A percentile compares a stretch with the other conserved stretches of the same genome.
Evolutionary conservation across 1,140 invertebrate species (phyloP).

Genomic region (Potamilus streckersoni): DNA sequence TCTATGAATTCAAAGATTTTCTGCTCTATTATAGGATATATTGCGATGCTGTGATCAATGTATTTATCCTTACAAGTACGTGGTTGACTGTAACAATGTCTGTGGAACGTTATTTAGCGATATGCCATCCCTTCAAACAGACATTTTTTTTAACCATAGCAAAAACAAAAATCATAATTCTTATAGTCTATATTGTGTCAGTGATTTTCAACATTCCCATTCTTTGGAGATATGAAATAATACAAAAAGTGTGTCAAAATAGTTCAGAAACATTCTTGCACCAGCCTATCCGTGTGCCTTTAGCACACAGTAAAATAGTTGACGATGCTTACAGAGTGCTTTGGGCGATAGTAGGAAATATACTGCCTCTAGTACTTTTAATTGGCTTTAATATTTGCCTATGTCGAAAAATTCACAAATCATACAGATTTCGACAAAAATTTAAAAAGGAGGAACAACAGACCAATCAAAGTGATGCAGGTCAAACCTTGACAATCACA

Average conservation of each 20-base stretch:
- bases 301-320: constrained; percentile 35
- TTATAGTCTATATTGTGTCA: constrained; percentile 57
- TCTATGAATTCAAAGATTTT: constrained; percentile 45
- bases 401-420: constrained; percentile 59
- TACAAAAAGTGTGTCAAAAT: constrained; percentile 36
- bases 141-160: constrained; percentile 59
- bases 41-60: constrained; percentile 59
- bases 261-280: constrained; percentile 18
- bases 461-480: constrained; percentile 37
- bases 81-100: constrained; percentile 66
- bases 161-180: constrained; percentile 58
- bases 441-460: constrained; percentile 44
- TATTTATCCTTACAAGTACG: constrained; percentile 65
- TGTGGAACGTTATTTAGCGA: constrained; percentile 63
- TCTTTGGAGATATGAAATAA: constrained; percentile 58
- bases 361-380: constrained; percentile 60
- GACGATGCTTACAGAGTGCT: constrained; percentile 57
- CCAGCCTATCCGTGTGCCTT: constrained; percentile 24
- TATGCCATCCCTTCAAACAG: constrained; percentile 62
- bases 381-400: constrained; percentile 61
- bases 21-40: constrained; percentile 58
- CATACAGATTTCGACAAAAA: constrained; percentile 57
- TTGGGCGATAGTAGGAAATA: constrained; percentile 64
- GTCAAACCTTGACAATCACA: constrained; percentile 58
- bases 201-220: constrained; percentile 62